phyloP scores from a whole-genome alignment of 2,888 invertebrate species.

The Cataglyphis livida region DNA sequence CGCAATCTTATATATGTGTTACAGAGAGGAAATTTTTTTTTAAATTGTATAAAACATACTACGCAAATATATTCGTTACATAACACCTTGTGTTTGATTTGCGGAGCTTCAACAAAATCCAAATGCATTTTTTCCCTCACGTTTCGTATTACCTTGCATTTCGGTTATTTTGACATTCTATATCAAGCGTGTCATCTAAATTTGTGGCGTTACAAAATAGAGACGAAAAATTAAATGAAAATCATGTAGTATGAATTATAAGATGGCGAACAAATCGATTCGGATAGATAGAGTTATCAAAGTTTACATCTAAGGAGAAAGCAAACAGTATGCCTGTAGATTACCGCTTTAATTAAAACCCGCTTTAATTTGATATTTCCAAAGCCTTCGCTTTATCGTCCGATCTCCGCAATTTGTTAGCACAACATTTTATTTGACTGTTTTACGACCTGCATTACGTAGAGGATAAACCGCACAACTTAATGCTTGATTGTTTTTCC shows the following conservation, averaged over 20 bases:
- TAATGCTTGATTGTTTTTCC: not conserved
- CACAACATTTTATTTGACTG: not conserved
- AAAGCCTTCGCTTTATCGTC: not conserved
- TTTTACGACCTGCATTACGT: not conserved
- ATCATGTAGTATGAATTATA: not conserved
- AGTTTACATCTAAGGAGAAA: constrained; percentile 5
- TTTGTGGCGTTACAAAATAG: not conserved
- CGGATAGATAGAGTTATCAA: not conserved
- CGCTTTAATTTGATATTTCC: not conserved
- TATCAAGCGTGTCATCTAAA: not conserved
- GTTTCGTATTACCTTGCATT: not conserved
- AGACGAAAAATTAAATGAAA: not conserved
- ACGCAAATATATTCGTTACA: not conserved
- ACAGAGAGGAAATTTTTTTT: not conserved
- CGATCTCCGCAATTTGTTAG: not conserved
- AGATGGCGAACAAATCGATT: not conserved
- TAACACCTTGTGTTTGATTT: not conserved
- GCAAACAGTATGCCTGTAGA: not conserved
- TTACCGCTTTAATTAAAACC: constrained; percentile 25
- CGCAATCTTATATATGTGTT: not conserved
- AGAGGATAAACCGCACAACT: not conserved
- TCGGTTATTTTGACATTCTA: not conserved
- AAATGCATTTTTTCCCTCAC: not conserved
- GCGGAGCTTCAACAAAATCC: not conserved
- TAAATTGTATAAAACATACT: not conserved